A percentile compares a stretch with the other conserved stretches of the same genome.
Conservation (phyloP, 2,888 invertebrate genomes). For the Lathronympha strigana region DNA sequence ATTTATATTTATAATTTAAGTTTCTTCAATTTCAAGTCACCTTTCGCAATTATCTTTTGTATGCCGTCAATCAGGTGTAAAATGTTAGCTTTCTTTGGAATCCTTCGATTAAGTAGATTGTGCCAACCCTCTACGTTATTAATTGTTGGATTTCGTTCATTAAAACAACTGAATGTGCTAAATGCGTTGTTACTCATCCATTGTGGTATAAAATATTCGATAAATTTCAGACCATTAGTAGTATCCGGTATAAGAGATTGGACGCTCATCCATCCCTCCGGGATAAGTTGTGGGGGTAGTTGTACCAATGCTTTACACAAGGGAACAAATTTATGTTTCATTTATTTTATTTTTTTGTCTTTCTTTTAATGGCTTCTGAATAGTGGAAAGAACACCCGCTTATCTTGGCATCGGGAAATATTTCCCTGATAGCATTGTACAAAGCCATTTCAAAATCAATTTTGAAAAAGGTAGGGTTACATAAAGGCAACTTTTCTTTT, state of each 20-base stretch:
- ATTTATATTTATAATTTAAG: no score
- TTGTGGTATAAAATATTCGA: not conserved
- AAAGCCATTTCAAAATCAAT: slow-evolving; percentile 18
- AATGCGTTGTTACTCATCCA: not conserved
- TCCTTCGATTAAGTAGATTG: not conserved
- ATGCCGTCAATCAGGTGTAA: not conserved
- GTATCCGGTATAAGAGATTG: not conserved
- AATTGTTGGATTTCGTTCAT: not conserved
- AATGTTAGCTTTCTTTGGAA: not conserved
- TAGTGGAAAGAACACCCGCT: slow-evolving; percentile 9
- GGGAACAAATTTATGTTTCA: slow-evolving; percentile 1
- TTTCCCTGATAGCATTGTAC: slow-evolving; percentile 9
- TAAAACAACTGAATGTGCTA: not conserved
- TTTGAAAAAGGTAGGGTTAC: slow-evolving; percentile 16
- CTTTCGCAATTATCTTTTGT: no score
- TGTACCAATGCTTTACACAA: slow-evolving; percentile 8
- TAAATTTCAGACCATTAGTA: not conserved
- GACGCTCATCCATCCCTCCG: not conserved
- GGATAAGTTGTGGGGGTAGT: slow-evolving; percentile 3
- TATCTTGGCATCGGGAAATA: slow-evolving; percentile 13
- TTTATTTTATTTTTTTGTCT: slow-evolving; percentile 1
- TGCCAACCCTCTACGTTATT: not conserved
- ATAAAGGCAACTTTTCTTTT: slow-evolving; percentile 16
- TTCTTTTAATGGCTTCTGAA: slow-evolving; percentile 17
- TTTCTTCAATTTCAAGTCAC: no score